Evolutionary conservation across 2,797 vertebrate species (phyloP), one percentile per base, ranked within the genome.

Genomic region (Epinephelus coioides): DNA sequence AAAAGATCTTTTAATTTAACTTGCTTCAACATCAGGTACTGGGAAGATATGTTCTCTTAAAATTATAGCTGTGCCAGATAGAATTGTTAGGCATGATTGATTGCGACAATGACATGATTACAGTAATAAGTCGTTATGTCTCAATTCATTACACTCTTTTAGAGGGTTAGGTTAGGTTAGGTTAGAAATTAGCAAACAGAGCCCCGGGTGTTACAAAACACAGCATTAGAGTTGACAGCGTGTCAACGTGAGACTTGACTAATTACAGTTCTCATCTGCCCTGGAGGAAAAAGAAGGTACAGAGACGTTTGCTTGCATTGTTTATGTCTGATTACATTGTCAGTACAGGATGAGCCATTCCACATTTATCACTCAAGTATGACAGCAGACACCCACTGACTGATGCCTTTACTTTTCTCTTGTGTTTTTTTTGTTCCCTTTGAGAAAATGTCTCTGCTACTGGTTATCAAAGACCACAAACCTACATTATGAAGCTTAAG

Each of bases 401-500:
- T 91, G 86, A 93, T 87, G 78, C 82, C 57, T 66, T 69, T 23
- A 78, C 53, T 76, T 91, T 91, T 86, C 67, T 83, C 66, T 59
- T 23, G 4, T 79, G 44, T 84, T 62, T 49, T 60, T 57, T 57
- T 64, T 71, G 23, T 73, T 60, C 56, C 43, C 43, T 57, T n/a
- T 23, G 59, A 78, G 67, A 85, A 89, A 89, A 88, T 82, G 83
- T 91, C 73, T 87, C 80, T 85, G 90, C 93, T 90, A 88, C 91
- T 67, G 83, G 84, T 86, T 93, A 90, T 94, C 92, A 89, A 91
- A 89, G 85, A 82, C 84, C 71, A 85, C 88, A 89, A 87, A 89
- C 81, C 67, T 87, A 90, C 88, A 94, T 94, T 92, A 91, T 88
- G 91, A 92, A 86, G 82, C 89, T 92, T 91, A 93, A 94, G 90